Conservation (phyloP, 1,140 invertebrate species). For the Nasonia giraulti region DNA sequence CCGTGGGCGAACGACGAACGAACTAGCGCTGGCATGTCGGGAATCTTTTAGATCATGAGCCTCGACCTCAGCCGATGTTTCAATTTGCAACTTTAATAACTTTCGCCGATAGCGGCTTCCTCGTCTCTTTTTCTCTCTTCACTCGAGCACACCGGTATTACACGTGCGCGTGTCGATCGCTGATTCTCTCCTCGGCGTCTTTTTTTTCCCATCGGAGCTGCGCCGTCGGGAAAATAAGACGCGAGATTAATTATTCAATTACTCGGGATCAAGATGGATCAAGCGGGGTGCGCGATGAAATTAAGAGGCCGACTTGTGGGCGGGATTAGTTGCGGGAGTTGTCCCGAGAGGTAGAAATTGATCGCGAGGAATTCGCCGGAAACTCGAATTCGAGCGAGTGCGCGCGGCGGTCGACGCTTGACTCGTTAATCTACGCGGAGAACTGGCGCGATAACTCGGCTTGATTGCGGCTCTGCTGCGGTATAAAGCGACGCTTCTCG, state of each 20-base stretch:
- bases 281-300: not conserved
- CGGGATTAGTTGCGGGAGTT: not conserved
- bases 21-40: not conserved
- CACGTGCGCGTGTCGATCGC: not conserved
- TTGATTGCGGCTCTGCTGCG: not conserved
- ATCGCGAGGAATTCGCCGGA: not conserved
- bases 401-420: no score
- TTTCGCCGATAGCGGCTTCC: not conserved
- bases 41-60: not conserved
- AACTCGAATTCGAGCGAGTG: not conserved
- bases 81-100: slow-evolving; percentile 18
- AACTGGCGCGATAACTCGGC: not conserved
- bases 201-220: not conserved
- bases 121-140: not conserved
- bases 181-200: not conserved
- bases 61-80: not conserved
- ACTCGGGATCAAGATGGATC: slow-evolving; percentile 1
- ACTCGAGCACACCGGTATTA: not conserved
- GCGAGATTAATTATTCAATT: slow-evolving; percentile 32
- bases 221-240: not conserved
- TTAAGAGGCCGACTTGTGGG: slow-evolving; percentile 13
- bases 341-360: not conserved
- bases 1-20: not conserved
- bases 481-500: not conserved
- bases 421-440: not conserved